Evolutionary conservation across 2,797 vertebrate species (phyloP).

Genomic region (Macropodus opercularis): DNA sequence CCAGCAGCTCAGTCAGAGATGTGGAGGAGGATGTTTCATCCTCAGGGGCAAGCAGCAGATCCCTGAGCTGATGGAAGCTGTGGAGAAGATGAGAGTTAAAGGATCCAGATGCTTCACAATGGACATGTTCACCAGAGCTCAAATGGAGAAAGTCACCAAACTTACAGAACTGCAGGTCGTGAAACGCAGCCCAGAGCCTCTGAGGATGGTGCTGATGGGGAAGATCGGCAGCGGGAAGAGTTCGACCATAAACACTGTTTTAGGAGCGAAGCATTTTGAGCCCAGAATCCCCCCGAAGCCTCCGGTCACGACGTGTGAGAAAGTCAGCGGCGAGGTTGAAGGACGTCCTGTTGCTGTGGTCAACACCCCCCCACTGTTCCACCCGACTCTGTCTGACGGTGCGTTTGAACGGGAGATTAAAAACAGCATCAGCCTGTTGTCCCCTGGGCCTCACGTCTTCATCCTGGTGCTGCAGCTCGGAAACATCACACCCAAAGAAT

Average conservation of each 20-base stretch:
- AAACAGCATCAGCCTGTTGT: slow-evolving; percentile 24
- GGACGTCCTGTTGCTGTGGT: slow-evolving; percentile 29
- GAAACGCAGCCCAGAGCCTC: not conserved
- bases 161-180: not conserved
- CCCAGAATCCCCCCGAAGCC: not conserved
- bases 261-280: slow-evolving; percentile 20
- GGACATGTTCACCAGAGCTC: slow-evolving; percentile 4
- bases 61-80: too few relatives aligned
- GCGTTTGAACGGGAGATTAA: slow-evolving; percentile 9
- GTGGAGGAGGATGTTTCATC: too few relatives aligned
- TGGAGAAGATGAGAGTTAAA: not conserved
- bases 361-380: slow-evolving; percentile 38
- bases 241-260: slow-evolving; percentile 36
- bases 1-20: too few relatives aligned
- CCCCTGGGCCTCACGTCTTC: slow-evolving; percentile 57
- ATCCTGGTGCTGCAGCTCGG: slow-evolving; percentile 50
- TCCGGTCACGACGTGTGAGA: slow-evolving; percentile 12
- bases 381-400: not conserved
- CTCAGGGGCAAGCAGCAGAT: too few relatives aligned
- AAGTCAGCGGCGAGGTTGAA: not conserved
- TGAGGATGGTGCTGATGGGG: slow-evolving; percentile 52
- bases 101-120: slow-evolving; percentile 12
- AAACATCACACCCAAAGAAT: slow-evolving; percentile 17
- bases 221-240: slow-evolving; percentile 45
- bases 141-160: not conserved